Conservation (phyloP, 2,888 invertebrate species). For the Taenaris catops region DNA sequence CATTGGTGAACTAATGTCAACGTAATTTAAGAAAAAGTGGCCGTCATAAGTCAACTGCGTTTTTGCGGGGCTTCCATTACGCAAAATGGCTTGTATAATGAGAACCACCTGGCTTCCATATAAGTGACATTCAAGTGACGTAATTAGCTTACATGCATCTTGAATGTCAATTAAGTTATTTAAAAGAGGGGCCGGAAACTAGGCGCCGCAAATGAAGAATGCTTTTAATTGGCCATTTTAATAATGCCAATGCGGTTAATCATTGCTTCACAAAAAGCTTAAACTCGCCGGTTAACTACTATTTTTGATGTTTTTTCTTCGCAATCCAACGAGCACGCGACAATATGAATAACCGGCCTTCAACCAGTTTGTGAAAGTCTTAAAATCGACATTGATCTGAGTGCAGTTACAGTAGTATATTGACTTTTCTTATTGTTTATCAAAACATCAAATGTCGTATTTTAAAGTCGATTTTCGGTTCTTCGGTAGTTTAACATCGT, state of each 20-base stretch:
- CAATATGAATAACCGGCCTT: slow-evolving; percentile 9
- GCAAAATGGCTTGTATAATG: slow-evolving; percentile 26
- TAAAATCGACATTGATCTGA: too few relatives aligned
- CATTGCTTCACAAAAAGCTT: slow-evolving; percentile 10
- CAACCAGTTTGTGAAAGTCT: background rate
- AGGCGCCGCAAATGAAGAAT: slow-evolving; percentile 18
- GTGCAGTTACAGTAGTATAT: too few relatives aligned
- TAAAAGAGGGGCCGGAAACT: slow-evolving; percentile 21
- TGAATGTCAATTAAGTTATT: slow-evolving; percentile 27
- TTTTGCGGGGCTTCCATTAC: slow-evolving; percentile 27
- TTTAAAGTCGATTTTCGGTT: too few relatives aligned
- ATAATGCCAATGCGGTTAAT: slow-evolving; percentile 16
- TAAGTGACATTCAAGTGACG: slow-evolving; percentile 27
- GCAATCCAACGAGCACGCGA: slow-evolving; percentile 15
- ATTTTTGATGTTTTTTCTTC: slow-evolving; percentile 8
- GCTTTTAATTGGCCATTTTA: slow-evolving; percentile 16
- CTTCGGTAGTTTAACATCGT: too few relatives aligned
- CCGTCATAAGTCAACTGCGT: too few relatives aligned
- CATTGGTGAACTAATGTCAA: slow-evolving; percentile 1
- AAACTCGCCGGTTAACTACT: slow-evolving; percentile 5
- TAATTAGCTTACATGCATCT: slow-evolving; percentile 27
- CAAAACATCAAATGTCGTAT: too few relatives aligned
- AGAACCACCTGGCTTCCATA: slow-evolving; percentile 29
- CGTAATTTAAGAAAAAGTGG: slow-evolving; percentile 1
- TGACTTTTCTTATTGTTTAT: too few relatives aligned